Evolutionary conservation across 1,140 invertebrate species (phyloP).

Genomic region (Heliconius nattereri): DNA sequence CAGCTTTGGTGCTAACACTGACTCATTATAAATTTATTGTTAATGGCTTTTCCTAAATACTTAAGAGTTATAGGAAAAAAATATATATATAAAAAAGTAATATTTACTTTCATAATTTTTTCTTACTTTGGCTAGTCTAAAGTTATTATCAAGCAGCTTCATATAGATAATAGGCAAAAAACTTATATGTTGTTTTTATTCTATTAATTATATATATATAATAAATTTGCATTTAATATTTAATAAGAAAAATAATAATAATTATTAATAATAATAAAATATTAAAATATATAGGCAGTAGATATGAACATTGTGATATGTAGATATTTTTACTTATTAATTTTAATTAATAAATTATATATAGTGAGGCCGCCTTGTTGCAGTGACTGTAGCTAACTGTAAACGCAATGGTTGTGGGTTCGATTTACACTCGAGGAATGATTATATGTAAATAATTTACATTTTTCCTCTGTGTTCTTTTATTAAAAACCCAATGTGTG

Average conservation of each 20-base stretch:
- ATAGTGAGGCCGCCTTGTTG: too few species aligned
- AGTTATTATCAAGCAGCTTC: background rate
- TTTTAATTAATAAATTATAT: background rate
- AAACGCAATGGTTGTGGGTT: background rate
- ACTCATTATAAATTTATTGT: background rate
- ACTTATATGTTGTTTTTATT: background rate
- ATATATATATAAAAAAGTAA: too few species aligned
- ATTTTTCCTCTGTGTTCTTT: too few species aligned
- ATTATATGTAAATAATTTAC: too few species aligned
- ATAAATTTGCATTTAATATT: constrained; percentile 2
- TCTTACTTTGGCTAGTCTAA: background rate
- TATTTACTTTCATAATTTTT: too few species aligned
- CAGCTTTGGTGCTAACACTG: background rate
- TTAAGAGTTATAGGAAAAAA: too few species aligned
- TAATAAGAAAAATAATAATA: background rate
- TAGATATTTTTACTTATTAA: background rate
- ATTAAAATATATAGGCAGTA: background rate
- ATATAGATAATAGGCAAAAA: background rate
- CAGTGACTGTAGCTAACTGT: too few species aligned
- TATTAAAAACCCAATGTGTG: background rate
- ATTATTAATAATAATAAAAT: background rate
- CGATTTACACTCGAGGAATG: background rate
- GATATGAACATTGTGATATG: background rate
- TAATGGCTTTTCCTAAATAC: too few species aligned
- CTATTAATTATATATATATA: background rate